These are phyloP conservation scores for Dromiciops gliroides DNA, from an alignment of 2,113 vertebrate genomes.

Conservation along the genomic window DNA sequence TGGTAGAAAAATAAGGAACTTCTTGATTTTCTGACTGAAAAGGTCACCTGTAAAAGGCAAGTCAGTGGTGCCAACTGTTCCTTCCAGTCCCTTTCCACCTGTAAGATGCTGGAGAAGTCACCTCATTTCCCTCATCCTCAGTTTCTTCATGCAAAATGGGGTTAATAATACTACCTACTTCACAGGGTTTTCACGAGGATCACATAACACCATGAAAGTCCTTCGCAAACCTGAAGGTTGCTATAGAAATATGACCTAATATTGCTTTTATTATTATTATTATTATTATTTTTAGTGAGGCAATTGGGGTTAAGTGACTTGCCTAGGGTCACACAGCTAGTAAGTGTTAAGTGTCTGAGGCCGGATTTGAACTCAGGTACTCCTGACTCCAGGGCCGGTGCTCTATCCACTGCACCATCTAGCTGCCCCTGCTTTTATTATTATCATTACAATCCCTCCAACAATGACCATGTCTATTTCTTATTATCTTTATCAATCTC, in stretches of 20 bases:
- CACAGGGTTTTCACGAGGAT: not conserved
- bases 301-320: too few relatives aligned
- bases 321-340: too few relatives aligned
- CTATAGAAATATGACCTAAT: not conserved
- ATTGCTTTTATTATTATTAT: not conserved
- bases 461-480: not conserved
- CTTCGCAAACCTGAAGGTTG: not conserved
- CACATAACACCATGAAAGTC: not conserved
- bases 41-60: slow-evolving; percentile 50
- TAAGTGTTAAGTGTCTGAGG: too few relatives aligned
- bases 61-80: not conserved
- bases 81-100: not conserved
- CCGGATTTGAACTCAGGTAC: too few relatives aligned
- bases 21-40: slow-evolving; percentile 45
- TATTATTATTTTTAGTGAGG: too few relatives aligned
- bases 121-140: not conserved
- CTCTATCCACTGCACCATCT: too few relatives aligned
- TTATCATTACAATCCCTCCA: not conserved
- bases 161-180: not conserved
- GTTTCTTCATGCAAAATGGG: not conserved
- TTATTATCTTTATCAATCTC: not conserved
- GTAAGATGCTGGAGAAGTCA: not conserved
- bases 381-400: too few relatives aligned
- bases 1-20: slow-evolving; percentile 32
- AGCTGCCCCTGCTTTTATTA: not conserved